A percentile compares a stretch with the other conserved stretches of the same genome.
phyloP scores from a whole-genome alignment of 2,797 vertebrate species.

The Novumbra hubbsi region DNA sequence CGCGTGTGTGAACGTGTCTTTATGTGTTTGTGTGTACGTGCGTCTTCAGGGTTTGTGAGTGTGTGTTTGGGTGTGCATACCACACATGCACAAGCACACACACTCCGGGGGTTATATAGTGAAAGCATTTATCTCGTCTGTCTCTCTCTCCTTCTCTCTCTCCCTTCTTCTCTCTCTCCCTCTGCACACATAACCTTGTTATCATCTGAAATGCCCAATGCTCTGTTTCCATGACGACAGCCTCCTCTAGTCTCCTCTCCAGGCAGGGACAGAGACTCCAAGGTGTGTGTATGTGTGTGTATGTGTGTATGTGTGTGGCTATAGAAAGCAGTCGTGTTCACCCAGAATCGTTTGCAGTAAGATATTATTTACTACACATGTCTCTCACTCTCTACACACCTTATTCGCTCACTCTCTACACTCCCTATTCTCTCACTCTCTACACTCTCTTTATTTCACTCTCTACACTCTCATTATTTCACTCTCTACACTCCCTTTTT shows the following conservation, averaged over 20 bases:
- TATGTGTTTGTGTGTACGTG: constrained; percentile 7
- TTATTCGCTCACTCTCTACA: no score
- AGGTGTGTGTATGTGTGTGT: constrained; percentile 38
- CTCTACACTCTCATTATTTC: no score
- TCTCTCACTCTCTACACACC: no score
- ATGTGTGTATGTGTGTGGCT: neutral
- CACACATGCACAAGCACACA: neutral
- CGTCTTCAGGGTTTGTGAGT: constrained; percentile 14
- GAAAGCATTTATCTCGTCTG: neutral
- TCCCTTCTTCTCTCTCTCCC: constrained; percentile 41
- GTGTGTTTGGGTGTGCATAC: constrained; percentile 1
- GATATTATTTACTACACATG: neutral
- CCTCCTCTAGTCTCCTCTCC: constrained; percentile 34
- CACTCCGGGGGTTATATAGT: neutral
- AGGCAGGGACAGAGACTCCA: constrained; percentile 53
- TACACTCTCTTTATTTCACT: no score
- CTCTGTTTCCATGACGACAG: constrained; percentile 72
- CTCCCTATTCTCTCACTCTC: no score
- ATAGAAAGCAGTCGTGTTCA: constrained; percentile 35
- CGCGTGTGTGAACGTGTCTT: neutral
- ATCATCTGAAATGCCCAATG: constrained; percentile 66
- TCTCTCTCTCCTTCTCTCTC: constrained; percentile 6
- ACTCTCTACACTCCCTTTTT: no score
- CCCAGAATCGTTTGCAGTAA: constrained; percentile 34
- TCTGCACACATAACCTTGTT: constrained; percentile 65